Base-by-base conservation (phyloP, 2,797 vertebrate genomes). In the Neosilurus hyrtlii region DNA sequence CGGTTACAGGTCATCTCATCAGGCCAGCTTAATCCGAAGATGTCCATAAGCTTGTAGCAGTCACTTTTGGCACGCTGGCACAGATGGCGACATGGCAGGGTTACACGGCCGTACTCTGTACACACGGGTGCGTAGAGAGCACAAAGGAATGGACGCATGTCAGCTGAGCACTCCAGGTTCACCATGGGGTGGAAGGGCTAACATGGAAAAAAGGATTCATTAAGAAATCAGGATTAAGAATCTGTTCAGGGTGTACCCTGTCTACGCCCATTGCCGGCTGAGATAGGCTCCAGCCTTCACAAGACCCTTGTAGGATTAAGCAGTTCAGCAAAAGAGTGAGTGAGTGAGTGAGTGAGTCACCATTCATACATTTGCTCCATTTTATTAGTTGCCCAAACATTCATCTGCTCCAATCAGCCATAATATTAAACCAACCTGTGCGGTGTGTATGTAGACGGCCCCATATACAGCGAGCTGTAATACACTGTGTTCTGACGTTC, bases 181-280 rank as follows among this genome's bases (percentile, higher is more conserved):
- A 96, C 96, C 95, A 96, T 95, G 0, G 96, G 96, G 86, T 96
- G 96, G 90, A 97, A 97, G 0, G 95, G 95, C 96, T 97, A 83
- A n/a, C 3, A 16, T 77, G 80, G 2, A 83, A 35, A 35, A 52
- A 85, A 56, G 18, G 2, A 57, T 18, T 57, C 18, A 37, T 74
- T 37, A 59, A 8, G 4, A 18, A 5, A 59, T 56, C 30, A 30
- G 30, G 30, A 30, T 30, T 30, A 30, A 30, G 30, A 30, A 30
- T 30, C 43, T 43, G 43, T 43, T 43, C 43, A 43, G 43, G 43
- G 43, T 43, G 43, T 43, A 43, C 8, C 4, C 43, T 43, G 43
- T 43, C 43, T 43, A 5, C 4, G 43, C 1, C 43, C 43, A 43
- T 43, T 43, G 43, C 4, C 43, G 8, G 43, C 43, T 43, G 8